These are phyloP conservation scores for Adelosebastes latens DNA, from an alignment of 2,797 vertebrate genomes.

Conservation along the genomic window DNA sequence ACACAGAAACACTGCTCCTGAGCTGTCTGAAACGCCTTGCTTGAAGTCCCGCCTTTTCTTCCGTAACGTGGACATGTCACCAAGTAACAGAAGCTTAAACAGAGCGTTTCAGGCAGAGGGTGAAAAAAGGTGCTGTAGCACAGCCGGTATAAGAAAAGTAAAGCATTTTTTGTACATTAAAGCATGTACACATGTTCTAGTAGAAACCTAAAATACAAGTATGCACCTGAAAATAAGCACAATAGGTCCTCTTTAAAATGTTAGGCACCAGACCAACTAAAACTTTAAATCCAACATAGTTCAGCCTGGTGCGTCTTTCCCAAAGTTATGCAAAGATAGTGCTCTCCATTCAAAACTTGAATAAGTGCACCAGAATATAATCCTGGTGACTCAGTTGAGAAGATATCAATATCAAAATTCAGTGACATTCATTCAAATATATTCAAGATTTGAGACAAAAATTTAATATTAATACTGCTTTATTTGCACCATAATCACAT, in stretches of 20 bases:
- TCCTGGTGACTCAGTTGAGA: neutral
- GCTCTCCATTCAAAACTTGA: neutral
- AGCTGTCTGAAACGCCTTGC: too few species aligned
- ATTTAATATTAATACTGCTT: neutral
- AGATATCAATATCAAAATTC: neutral
- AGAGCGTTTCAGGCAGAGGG: too few species aligned
- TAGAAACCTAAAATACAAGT: too few species aligned
- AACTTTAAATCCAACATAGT: neutral
- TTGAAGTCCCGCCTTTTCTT: too few species aligned
- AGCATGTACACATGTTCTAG: too few species aligned
- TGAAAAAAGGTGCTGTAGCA: too few species aligned
- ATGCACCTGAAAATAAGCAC: too few species aligned
- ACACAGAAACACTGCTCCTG: too few species aligned
- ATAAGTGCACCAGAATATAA: neutral
- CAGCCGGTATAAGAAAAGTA: too few species aligned
- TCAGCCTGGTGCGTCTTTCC: neutral
- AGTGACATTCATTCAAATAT: neutral
- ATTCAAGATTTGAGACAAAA: neutral
- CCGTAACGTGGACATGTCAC: too few species aligned
- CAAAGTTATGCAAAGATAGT: neutral
- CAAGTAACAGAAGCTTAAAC: too few species aligned
- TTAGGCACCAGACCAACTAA: neutral
- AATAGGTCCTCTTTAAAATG: neutral
- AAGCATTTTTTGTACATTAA: too few species aligned
- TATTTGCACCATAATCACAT: neutral